Percentiles rank a stretch among this genome's conserved stretches.
phyloP scores from a whole-genome alignment of 2,113 vertebrate species.

The Alectura lathami region DNA sequence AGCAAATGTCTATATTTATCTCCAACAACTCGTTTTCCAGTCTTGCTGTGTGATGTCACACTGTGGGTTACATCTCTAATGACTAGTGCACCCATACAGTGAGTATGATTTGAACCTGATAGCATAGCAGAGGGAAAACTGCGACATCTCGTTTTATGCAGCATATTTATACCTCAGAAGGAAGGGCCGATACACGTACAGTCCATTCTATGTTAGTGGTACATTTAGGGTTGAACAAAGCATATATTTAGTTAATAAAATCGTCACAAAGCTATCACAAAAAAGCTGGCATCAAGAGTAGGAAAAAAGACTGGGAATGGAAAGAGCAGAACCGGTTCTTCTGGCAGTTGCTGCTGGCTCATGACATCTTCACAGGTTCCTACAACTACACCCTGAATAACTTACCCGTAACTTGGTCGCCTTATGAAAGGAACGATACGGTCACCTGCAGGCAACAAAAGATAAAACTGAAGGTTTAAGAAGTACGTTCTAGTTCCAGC shows the following conservation, averaged over 20 bases:
- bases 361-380: not conserved
- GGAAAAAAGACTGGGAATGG: not conserved
- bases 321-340: not conserved
- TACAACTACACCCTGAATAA: not conserved
- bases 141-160: not conserved
- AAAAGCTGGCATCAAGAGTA: not conserved
- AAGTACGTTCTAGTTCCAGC: not conserved
- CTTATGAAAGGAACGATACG: not conserved
- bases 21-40: not conserved
- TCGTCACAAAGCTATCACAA: not conserved
- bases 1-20: constrained; percentile 48
- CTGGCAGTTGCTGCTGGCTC: not conserved
- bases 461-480: not conserved
- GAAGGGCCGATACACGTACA: not conserved
- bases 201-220: not conserved
- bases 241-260: not conserved
- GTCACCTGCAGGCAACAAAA: not conserved
- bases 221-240: not conserved
- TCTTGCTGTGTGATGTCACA: constrained; percentile 24
- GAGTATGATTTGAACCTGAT: not conserved
- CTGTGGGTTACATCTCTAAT: not conserved
- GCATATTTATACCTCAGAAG: not conserved
- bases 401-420: not conserved
- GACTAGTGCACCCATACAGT: not conserved
- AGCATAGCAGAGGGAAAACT: not conserved